These are phyloP conservation scores for Apaloderma vittatum DNA, from an alignment of 2,113 vertebrate genomes.

Conservation along the genomic window DNA sequence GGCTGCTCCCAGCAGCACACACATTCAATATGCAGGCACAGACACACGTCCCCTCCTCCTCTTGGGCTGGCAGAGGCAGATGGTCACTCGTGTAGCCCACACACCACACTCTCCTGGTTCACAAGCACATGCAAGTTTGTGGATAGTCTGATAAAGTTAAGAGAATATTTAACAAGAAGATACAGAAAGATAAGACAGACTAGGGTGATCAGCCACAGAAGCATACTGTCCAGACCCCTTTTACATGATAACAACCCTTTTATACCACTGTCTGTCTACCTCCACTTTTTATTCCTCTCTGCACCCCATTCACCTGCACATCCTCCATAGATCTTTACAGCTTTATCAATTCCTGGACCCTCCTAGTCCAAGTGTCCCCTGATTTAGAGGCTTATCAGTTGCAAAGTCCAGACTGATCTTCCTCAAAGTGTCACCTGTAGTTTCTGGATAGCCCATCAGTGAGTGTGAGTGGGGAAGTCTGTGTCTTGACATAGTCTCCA, in stretches of 20 bases:
- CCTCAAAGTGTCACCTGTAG: background rate
- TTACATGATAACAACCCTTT: background rate
- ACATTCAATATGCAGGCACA: background rate
- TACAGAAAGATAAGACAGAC: background rate
- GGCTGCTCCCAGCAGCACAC: accelerated
- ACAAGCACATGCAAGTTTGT: accelerated
- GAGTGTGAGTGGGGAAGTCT: background rate
- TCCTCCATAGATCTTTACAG: background rate
- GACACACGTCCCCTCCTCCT: background rate
- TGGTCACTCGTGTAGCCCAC: background rate
- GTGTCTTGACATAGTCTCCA: background rate
- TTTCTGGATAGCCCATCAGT: background rate
- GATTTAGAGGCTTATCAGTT: background rate
- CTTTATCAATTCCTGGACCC: background rate
- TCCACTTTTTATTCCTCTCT: background rate
- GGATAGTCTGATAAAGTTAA: accelerated
- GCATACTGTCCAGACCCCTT: accelerated
- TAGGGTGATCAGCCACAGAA: background rate
- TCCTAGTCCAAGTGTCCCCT: accelerated
- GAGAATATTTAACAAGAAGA: background rate
- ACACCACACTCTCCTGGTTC: background rate
- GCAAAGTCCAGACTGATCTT: background rate
- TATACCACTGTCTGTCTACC: background rate
- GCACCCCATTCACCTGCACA: accelerated
- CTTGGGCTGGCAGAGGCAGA: background rate